A percentile compares a stretch with the other conserved stretches of the same genome.
Conservation (phyloP, 1,140 invertebrate species). For the Ceratina calcarata region DNA sequence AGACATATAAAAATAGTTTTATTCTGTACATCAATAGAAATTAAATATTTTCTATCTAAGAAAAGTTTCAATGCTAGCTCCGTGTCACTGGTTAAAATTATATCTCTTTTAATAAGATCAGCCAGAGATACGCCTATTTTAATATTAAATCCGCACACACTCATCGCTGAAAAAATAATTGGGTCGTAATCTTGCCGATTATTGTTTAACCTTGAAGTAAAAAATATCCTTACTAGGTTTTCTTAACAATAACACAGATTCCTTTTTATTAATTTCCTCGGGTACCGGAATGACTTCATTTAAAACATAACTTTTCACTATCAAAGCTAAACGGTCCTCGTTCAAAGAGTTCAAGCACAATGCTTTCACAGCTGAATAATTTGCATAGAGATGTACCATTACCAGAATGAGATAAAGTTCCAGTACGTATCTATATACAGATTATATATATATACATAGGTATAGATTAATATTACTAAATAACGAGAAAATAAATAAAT, state of each 20-base stretch:
- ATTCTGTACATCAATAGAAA: slow-evolving; percentile 76
- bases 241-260: slow-evolving; percentile 82
- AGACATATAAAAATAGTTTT: slow-evolving; percentile 79
- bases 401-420: slow-evolving; percentile 87
- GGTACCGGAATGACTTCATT: slow-evolving; percentile 79
- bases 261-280: slow-evolving; percentile 81
- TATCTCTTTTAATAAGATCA: slow-evolving; percentile 72
- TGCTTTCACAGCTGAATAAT: slow-evolving; percentile 91
- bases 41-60: slow-evolving; percentile 77
- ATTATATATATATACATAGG: slow-evolving; percentile 30
- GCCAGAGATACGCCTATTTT: slow-evolving; percentile 81
- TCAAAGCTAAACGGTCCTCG: slow-evolving; percentile 85
- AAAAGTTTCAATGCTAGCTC: slow-evolving; percentile 72
- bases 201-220: slow-evolving; percentile 58
- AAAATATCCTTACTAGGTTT: slow-evolving; percentile 72
- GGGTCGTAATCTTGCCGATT: slow-evolving; percentile 69
- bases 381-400: slow-evolving; percentile 90
- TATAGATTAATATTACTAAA: slow-evolving; percentile 22
- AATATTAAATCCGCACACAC: slow-evolving; percentile 81
- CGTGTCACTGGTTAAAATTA: slow-evolving; percentile 70
- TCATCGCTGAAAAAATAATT: slow-evolving; percentile 75
- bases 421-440: slow-evolving; percentile 83
- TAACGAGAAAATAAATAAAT: slow-evolving; percentile 8
- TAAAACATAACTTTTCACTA: slow-evolving; percentile 84
- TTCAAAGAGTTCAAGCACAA: slow-evolving; percentile 90